Conservation (phyloP, 2,888 invertebrate species). For the Stramonita haemastoma region DNA sequence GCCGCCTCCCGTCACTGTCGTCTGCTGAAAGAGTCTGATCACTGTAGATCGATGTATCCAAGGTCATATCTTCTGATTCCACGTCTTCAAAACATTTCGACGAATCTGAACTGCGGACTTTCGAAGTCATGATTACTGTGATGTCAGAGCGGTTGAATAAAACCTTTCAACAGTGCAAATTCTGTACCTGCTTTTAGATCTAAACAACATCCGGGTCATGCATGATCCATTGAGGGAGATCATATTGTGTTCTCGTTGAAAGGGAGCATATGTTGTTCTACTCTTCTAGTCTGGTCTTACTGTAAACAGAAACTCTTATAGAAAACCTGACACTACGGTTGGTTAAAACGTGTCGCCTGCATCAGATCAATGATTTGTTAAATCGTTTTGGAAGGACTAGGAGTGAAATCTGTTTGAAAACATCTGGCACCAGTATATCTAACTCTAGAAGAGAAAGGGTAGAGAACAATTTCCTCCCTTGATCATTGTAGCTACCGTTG, state of each 20-base stretch:
- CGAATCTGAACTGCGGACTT: constrained; percentile 51
- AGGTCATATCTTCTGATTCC: constrained; percentile 73
- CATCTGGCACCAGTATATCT: too few relatives aligned
- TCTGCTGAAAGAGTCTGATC: constrained; percentile 76
- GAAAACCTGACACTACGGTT: too few relatives aligned
- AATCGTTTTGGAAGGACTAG: too few relatives aligned
- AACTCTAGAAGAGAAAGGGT: too few relatives aligned
- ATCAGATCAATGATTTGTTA: too few relatives aligned
- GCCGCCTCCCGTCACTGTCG: constrained; percentile 53
- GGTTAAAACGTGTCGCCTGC: too few relatives aligned
- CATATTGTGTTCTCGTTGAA: neutral
- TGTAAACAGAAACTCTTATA: too few relatives aligned
- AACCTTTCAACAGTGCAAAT: too few relatives aligned
- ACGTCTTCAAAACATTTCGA: constrained; percentile 70
- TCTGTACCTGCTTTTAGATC: neutral
- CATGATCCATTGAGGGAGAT: neutral
- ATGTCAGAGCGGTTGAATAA: too few relatives aligned
- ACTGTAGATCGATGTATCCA: constrained; percentile 76
- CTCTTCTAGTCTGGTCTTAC: neutral
- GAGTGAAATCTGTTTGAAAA: too few relatives aligned
- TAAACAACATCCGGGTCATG: neutral
- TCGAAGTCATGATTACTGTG: constrained; percentile 60
- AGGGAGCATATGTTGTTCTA: neutral
- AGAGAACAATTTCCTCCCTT: too few relatives aligned
- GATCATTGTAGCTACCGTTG: too few relatives aligned